phyloP scores from a whole-genome alignment of 2,888 invertebrate species.

The Myathropa florea region DNA sequence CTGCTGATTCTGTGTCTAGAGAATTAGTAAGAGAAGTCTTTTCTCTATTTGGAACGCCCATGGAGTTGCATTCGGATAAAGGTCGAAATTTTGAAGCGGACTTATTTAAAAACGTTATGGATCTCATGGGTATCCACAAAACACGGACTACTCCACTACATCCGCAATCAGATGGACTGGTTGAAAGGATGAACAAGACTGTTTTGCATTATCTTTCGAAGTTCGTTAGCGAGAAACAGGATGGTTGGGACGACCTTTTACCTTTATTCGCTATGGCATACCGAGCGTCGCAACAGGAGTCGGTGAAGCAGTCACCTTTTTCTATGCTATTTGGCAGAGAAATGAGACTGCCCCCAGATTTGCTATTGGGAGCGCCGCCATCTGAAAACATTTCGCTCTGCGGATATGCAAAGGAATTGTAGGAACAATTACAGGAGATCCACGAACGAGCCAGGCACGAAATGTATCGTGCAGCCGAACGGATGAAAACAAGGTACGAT shows the following conservation, averaged over 20 bases:
- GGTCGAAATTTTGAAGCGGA: not conserved
- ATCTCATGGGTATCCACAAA: not conserved
- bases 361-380: too few relatives aligned
- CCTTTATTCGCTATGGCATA: constrained; percentile 1
- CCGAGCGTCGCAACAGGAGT: not conserved
- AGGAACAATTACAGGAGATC: too few relatives aligned
- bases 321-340: not conserved
- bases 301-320: constrained; percentile 6
- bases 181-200: not conserved
- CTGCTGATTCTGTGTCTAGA: not conserved
- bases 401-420: too few relatives aligned
- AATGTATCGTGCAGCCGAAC: too few relatives aligned
- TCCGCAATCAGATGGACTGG: constrained; percentile 1
- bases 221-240: too few relatives aligned
- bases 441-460: too few relatives aligned
- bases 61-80: not conserved
- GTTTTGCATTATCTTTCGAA: not conserved
- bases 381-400: too few relatives aligned
- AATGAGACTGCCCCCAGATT: too few relatives aligned
- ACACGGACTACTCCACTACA: constrained; percentile 2
- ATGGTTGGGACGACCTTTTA: not conserved
- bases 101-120: not conserved
- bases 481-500: too few relatives aligned
- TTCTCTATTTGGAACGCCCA: not conserved
- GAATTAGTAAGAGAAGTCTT: not conserved